Evolutionary conservation across 1,140 invertebrate species (phyloP).

Genomic region (Pinna nobilis): DNA sequence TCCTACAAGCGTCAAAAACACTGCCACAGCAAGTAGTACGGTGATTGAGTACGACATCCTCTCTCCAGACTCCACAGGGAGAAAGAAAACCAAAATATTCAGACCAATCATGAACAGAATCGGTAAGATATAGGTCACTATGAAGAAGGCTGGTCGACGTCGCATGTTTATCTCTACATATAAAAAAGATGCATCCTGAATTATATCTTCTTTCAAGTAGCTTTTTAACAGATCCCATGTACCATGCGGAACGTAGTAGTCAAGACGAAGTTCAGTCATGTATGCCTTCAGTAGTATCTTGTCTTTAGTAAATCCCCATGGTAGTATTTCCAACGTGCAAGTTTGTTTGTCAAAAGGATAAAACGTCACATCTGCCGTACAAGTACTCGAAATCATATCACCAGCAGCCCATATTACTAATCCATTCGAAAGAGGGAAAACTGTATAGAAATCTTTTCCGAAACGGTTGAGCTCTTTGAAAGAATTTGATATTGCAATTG

Average conservation of each 20-base stretch:
- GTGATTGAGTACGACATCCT: constrained; percentile 29
- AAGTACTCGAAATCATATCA: constrained; percentile 11
- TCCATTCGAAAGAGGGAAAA: not conserved
- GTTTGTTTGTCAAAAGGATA: constrained; percentile 38
- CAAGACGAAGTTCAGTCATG: not conserved
- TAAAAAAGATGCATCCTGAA: not conserved
- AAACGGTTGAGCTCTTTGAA: not conserved
- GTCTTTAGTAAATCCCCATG: not conserved
- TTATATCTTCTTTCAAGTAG: not conserved
- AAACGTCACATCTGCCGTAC: constrained; percentile 30
- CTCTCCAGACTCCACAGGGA: constrained; percentile 37
- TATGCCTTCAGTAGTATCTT: not conserved
- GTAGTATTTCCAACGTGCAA: constrained; percentile 4
- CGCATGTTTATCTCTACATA: constrained; percentile 8
- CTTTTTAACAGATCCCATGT: constrained; percentile 6
- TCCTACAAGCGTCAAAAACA: constrained; percentile 32
- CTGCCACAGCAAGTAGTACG: constrained; percentile 24
- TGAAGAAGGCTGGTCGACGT: constrained; percentile 28
- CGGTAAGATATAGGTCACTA: constrained; percentile 27
- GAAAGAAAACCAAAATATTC: constrained; percentile 29
- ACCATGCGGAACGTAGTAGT: not conserved
- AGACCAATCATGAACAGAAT: constrained; percentile 28
- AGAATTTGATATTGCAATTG: constrained; percentile 23
- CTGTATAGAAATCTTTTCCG: not conserved
- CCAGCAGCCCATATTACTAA: not conserved